These are phyloP conservation scores for Scaptomyza reducta DNA, from an alignment of 2,888 invertebrate species.

Conservation along the genomic window DNA sequence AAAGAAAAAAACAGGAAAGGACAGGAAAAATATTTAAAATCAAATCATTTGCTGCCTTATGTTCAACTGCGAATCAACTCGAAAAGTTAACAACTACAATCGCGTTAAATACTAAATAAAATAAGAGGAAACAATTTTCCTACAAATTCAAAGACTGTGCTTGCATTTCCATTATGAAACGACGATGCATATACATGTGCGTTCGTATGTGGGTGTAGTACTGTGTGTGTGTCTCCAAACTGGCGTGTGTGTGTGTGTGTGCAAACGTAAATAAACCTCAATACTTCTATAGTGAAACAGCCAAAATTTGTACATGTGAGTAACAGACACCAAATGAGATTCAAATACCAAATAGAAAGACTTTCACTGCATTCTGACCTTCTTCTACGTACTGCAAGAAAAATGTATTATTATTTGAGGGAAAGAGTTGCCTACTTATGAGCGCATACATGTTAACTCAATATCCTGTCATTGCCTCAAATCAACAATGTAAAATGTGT, in stretches of 20 bases:
- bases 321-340: conserved; percentile 32
- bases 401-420: background rate
- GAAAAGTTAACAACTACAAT: conserved; percentile 38
- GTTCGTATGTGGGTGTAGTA: conserved; percentile 36
- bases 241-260: conserved; percentile 32
- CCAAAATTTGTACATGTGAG: conserved; percentile 69
- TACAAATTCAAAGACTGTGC: conserved; percentile 18
- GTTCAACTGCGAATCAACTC: conserved; percentile 29
- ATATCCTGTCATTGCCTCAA: conserved; percentile 18
- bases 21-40: conserved; percentile 43
- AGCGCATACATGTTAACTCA: conserved; percentile 44
- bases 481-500: conserved; percentile 48
- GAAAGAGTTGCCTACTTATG: conserved; percentile 60
- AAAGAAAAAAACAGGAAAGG: conserved; percentile 19
- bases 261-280: conserved; percentile 72
- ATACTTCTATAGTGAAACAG: conserved; percentile 41
- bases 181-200: conserved; percentile 54
- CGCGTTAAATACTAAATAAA: conserved; percentile 26
- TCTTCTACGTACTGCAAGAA: conserved; percentile 18
- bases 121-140: background rate
- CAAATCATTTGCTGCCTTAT: conserved; percentile 71
- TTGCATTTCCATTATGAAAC: conserved; percentile 68
- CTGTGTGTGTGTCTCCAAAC: conserved; percentile 14
- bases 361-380: conserved; percentile 45
- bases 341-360: conserved; percentile 4